These are phyloP conservation scores for Drosophila bifasciata DNA, from an alignment of 1,140 invertebrate species.

Conservation along the genomic window DNA sequence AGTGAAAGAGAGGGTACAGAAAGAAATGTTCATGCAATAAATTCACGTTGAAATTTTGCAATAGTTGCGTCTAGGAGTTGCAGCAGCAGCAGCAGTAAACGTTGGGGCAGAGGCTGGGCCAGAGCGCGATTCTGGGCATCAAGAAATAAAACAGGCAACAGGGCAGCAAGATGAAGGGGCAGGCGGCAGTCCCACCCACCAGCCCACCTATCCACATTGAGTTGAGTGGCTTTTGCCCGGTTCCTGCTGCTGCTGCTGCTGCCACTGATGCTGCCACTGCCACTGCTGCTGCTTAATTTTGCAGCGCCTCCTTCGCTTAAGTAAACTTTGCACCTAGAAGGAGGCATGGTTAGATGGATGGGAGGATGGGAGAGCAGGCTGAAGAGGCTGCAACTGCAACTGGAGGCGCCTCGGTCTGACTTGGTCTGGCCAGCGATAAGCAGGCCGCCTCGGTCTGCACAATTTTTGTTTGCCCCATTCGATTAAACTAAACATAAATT, in stretches of 20 bases:
- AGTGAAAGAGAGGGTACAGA: constrained; percentile 14
- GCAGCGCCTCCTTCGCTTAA: constrained; percentile 58
- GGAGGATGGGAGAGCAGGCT: background rate
- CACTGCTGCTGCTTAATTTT: constrained; percentile 55
- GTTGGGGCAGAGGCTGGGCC: constrained; percentile 24
- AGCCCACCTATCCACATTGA: constrained; percentile 25
- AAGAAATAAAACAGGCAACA: constrained; percentile 56
- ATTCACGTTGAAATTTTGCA: constrained; percentile 75
- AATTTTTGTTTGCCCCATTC: constrained; percentile 70
- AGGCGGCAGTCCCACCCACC: background rate
- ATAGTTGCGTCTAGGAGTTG: constrained; percentile 66
- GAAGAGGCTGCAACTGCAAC: background rate
- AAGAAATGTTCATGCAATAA: constrained; percentile 68
- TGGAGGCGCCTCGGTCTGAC: background rate
- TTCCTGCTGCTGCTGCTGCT: constrained; percentile 50
- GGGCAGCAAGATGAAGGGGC: background rate
- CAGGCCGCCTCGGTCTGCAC: constrained; percentile 40
- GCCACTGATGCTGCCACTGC: constrained; percentile 53
- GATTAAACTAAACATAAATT: constrained; percentile 80
- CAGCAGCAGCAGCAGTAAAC: constrained; percentile 50
- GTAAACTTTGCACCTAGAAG: constrained; percentile 42
- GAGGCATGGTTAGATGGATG: background rate
- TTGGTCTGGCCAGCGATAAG: constrained; percentile 54
- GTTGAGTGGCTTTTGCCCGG: constrained; percentile 33
- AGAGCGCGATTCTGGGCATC: constrained; percentile 2